These are phyloP conservation scores for Lampris incognitus DNA, from an alignment of 2,113 vertebrate genomes.

Conservation along the genomic window DNA sequence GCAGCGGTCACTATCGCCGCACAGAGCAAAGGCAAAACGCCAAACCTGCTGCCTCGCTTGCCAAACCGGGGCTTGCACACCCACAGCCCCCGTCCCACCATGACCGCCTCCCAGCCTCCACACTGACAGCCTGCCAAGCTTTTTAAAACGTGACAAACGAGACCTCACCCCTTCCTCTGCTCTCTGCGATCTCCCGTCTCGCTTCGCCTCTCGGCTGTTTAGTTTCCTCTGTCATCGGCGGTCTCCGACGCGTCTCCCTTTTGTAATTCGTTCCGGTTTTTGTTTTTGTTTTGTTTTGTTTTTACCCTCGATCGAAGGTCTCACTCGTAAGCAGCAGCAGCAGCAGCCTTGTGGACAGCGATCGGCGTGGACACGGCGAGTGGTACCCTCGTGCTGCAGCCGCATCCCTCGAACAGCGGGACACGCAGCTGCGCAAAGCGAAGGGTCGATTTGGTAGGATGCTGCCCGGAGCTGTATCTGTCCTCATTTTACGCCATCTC, in stretches of 20 bases:
- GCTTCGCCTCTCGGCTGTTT: background rate
- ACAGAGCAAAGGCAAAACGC: conserved; percentile 48
- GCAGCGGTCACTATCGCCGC: conserved; percentile 4
- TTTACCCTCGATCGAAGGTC: background rate
- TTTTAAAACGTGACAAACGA: background rate
- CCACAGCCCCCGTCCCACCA: conserved; percentile 74
- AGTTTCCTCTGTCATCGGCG: background rate
- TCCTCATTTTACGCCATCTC: background rate
- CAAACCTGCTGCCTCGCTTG: conserved; percentile 66
- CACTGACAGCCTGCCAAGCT: conserved; percentile 9
- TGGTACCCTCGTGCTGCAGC: conserved; percentile 19
- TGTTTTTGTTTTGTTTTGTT: background rate
- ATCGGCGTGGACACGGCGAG: conserved; percentile 1
- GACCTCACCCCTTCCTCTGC: background rate
- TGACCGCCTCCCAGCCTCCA: conserved; percentile 42
- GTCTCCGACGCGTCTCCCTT: too few relatives aligned
- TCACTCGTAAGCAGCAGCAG: conserved; percentile 1
- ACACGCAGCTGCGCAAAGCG: conserved; percentile 57
- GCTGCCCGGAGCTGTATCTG: conserved; percentile 13
- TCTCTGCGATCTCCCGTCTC: background rate
- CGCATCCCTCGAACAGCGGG: background rate
- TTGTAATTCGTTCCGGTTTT: background rate
- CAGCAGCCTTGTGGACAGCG: background rate
- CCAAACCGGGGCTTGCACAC: conserved; percentile 65
- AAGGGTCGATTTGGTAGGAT: conserved; percentile 20